Percentiles rank a stretch among this genome's conserved stretches.
Conservation (phyloP, 2,113 vertebrate genomes). For the Turdus rufiventris region DNA sequence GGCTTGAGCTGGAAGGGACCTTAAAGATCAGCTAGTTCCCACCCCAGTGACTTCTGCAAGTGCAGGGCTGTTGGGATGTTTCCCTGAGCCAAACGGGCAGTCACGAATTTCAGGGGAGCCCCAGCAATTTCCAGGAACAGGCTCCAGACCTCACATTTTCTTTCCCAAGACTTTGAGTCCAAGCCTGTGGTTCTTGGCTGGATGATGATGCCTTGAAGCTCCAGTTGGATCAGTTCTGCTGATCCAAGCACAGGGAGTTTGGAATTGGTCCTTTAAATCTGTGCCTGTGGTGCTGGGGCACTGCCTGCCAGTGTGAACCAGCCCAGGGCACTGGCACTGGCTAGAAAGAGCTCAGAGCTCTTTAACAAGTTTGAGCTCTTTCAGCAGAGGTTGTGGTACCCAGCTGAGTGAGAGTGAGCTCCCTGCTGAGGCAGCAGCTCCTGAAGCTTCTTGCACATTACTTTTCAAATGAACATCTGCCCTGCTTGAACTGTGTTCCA, state of each 20-base stretch:
- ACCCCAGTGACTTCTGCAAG: not conserved
- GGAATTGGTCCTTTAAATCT: not conserved
- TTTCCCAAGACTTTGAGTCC: not conserved
- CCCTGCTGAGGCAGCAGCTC: not conserved
- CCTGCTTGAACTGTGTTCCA: rapidly evolving
- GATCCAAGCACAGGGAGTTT: not conserved
- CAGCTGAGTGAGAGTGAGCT: not conserved
- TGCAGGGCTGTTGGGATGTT: not conserved
- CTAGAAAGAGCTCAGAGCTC: not conserved
- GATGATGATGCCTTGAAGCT: not conserved
- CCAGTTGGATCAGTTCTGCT: not conserved
- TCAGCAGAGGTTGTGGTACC: rapidly evolving
- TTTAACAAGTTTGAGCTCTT: not conserved
- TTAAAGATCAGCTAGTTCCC: not conserved
- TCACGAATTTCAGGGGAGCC: not conserved
- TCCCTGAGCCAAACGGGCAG: not conserved
- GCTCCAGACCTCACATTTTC: not conserved
- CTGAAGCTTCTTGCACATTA: not conserved
- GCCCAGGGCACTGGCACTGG: not conserved
- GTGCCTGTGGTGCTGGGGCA: not conserved
- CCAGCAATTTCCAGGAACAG: not conserved
- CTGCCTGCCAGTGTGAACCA: rapidly evolving
- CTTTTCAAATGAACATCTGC: not conserved
- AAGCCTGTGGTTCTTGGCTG: not conserved
- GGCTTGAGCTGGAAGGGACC: not conserved